Percentiles rank a stretch among this genome's conserved stretches.
phyloP scores from a whole-genome alignment of 2,797 vertebrate genomes.

The Pangasius djambal region DNA sequence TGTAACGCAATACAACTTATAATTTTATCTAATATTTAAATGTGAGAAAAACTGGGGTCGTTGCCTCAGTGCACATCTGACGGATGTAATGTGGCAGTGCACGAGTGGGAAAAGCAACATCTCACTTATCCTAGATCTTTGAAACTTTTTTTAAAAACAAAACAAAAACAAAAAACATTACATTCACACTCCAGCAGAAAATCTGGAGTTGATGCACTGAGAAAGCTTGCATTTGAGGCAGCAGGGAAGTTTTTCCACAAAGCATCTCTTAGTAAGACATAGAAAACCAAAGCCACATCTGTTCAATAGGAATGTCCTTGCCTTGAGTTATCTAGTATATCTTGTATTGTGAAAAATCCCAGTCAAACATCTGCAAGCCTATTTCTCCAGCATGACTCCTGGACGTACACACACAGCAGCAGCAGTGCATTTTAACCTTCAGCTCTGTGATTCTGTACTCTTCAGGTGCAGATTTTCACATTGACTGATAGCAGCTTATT shows the following conservation, averaged over 20 bases:
- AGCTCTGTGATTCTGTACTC: slow-evolving; percentile 14
- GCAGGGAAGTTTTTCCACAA: not conserved
- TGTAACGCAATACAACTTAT: slow-evolving; percentile 30
- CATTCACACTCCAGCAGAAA: slow-evolving; percentile 21
- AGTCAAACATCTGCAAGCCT: slow-evolving; percentile 10
- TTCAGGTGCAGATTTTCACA: slow-evolving; percentile 50
- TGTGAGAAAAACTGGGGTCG: not conserved
- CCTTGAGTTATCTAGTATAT: not conserved
- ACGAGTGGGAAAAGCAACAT: not conserved
- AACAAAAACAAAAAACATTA: not conserved
- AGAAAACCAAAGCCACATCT: slow-evolving; percentile 1
- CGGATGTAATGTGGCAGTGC: not conserved
- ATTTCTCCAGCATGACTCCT: slow-evolving; percentile 14
- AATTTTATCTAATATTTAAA: slow-evolving; percentile 5
- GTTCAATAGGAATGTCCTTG: not conserved
- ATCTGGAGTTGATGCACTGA: not conserved
- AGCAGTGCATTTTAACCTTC: slow-evolving; percentile 16
- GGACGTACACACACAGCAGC: slow-evolving; percentile 25
- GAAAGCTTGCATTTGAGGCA: slow-evolving; percentile 23
- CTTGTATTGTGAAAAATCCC: not conserved
- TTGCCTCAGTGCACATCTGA: slow-evolving; percentile 3
- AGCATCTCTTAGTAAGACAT: not conserved
- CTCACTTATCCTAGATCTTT: not conserved
- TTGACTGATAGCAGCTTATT: slow-evolving; percentile 57
- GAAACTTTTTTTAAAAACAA: not conserved